These are phyloP conservation scores for Phyllostomus discolor DNA, from an alignment of 2,113 vertebrate genomes.

Conservation along the genomic window DNA sequence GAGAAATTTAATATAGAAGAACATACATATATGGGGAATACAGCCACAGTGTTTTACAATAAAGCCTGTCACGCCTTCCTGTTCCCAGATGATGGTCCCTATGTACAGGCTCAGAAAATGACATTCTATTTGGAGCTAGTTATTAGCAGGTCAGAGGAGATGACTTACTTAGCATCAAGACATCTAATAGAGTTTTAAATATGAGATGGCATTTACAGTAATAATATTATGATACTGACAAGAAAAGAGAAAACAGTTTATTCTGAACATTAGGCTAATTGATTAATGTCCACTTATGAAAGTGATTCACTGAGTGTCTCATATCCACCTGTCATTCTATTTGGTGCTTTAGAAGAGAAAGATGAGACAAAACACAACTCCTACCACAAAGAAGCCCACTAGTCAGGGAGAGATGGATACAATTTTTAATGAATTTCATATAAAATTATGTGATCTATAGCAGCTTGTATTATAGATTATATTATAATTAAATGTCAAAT, in stretches of 20 bases:
- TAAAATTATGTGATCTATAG: neutral
- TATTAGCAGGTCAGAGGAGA: neutral
- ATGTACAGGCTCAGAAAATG: neutral
- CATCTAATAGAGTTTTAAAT: neutral
- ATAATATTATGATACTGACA: neutral
- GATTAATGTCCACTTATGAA: slow-evolving; percentile 18
- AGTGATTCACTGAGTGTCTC: neutral
- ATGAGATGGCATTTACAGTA: neutral
- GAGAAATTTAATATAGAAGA: slow-evolving; percentile 3
- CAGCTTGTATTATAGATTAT: neutral
- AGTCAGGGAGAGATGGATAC: neutral
- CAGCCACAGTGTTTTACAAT: neutral
- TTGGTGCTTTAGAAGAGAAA: neutral
- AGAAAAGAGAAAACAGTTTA: neutral
- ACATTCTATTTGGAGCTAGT: neutral
- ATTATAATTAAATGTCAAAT: neutral
- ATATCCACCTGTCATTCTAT: neutral
- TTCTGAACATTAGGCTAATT: slow-evolving; percentile 6
- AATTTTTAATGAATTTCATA: neutral
- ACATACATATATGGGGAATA: neutral
- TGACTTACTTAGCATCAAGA: neutral
- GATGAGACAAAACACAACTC: neutral
- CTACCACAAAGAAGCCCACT: neutral
- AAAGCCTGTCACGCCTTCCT: neutral
- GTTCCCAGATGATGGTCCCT: neutral